These are phyloP conservation scores for Lepus oiostolus DNA, from an alignment of 2,797 vertebrate genomes.

Conservation along the genomic window DNA sequence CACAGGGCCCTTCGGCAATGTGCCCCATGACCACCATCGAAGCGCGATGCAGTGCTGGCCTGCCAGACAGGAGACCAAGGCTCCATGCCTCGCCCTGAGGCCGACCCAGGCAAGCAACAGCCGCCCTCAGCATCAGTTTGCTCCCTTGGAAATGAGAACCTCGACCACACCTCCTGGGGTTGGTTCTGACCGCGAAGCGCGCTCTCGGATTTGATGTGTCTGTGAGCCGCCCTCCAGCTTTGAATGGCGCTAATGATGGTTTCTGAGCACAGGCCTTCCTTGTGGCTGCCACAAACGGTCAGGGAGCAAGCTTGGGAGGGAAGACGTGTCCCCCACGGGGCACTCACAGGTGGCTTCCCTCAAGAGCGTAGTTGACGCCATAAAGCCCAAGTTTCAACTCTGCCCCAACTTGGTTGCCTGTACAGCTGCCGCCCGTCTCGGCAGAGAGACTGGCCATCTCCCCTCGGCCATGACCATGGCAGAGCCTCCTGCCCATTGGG, in stretches of 20 bases:
- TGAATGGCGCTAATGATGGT: background rate
- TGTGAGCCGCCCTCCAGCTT: background rate
- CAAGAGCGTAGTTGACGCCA: background rate
- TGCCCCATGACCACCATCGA: background rate
- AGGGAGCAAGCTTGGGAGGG: background rate
- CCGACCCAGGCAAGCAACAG: background rate
- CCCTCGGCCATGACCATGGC: background rate
- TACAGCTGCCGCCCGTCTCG: background rate
- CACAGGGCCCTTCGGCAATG: background rate
- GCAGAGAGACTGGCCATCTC: background rate
- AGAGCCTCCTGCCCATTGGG: background rate
- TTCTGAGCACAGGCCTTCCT: background rate
- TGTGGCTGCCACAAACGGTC: background rate
- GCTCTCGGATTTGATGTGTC: background rate
- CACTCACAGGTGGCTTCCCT: background rate
- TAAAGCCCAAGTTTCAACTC: background rate
- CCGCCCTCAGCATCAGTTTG: background rate
- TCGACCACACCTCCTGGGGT: background rate
- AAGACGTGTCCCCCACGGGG: accelerated
- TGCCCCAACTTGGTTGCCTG: background rate
- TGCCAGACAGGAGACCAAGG: background rate
- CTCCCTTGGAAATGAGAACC: background rate
- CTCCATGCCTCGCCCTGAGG: background rate
- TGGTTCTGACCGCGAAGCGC: background rate
- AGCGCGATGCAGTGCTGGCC: background rate